Base-by-base conservation (phyloP, 2,113 vertebrate species). In the Cervus canadensis region DNA sequence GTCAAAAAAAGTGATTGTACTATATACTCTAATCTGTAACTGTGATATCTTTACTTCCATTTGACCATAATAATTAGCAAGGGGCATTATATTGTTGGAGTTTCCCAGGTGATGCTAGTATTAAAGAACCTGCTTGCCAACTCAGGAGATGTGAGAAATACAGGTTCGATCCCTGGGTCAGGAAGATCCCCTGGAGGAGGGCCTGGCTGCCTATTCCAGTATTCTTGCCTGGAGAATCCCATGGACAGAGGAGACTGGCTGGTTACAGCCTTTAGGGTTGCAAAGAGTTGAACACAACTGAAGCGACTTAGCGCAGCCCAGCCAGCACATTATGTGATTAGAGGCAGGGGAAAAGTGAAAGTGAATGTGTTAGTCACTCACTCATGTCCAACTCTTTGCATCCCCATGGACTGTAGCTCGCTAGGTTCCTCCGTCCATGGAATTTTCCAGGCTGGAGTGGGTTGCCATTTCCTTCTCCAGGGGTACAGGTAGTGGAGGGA, bases 331-430 rank as follows among this genome's bases (percentile, higher is more conserved):
- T 23, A 40, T 36, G 10, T 23, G 19, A 10, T 71, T 40, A 71
- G n/a, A 40, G 10, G 67, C 17, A 71, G n/a, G n/a, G 67, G 67
- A 71, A 36, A 71, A 40, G n/a, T 23, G 67, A 12, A 71, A 40
- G 19, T 23, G 67, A 23, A 71, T 71, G n/a, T 71, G 67, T 71
- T 12, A 71, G 19, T 40, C 2, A 0, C 5, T 71, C n/a, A 40
- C 10, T 23, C 19, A 5, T 12, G n/a, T 40, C 67, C 67, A 40
- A 13, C n/a, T 71, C 19, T 1, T 40, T 23, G n/a, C 19, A 40
- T 5, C 19, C n/a, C 9, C 64, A 36, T 23, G 19, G n/a, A 36
- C 9, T 36, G 5, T 12, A 40, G 19, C n/a, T 40, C 1, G 0
- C n/a, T 23, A 40, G n/a, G n/a, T 5, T 71, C 10, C 67, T 71